Percentiles rank a stretch among this genome's conserved stretches.
phyloP scores from a whole-genome alignment of 1,140 invertebrate species.

The Macrotrachela quadricornifera region DNA sequence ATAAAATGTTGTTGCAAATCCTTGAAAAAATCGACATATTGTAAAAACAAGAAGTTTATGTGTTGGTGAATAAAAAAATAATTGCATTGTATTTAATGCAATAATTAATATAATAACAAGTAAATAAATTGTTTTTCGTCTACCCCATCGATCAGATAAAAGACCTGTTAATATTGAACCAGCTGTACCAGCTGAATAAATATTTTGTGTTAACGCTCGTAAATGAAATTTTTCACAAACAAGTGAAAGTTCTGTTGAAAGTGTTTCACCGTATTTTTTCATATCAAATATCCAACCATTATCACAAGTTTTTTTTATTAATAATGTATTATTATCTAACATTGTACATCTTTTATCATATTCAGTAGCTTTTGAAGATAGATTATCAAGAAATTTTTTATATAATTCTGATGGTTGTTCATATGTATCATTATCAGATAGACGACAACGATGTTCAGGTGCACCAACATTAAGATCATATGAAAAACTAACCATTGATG shows the following conservation, averaged over 20 bases:
- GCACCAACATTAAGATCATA: constrained; percentile 40
- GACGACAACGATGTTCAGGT: constrained; percentile 1
- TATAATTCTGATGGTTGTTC: too few species aligned
- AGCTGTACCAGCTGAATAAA: not conserved
- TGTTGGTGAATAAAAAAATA: constrained; percentile 1
- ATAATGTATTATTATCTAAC: too few species aligned
- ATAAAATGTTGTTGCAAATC: constrained; percentile 2
- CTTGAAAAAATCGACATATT: constrained; percentile 3
- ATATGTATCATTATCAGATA: too few species aligned
- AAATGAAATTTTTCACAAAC: constrained; percentile 1
- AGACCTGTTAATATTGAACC: constrained; percentile 1
- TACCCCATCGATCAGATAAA: constrained; percentile 1
- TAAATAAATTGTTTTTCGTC: not conserved
- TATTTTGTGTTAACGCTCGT: constrained; percentile 2
- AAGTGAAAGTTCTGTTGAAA: not conserved
- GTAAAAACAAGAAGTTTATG: constrained; percentile 3
- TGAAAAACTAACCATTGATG: constrained; percentile 51
- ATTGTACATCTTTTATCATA: too few species aligned
- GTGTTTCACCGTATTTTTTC: not conserved
- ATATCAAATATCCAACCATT: not conserved
- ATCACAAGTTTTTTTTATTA: too few species aligned
- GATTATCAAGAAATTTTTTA: too few species aligned
- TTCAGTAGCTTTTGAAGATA: too few species aligned
- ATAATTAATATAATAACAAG: not conserved
- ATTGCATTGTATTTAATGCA: constrained; percentile 1